Evolutionary conservation across 2,888 invertebrate species (phyloP).

Genomic region (Amphipoea lucens): DNA sequence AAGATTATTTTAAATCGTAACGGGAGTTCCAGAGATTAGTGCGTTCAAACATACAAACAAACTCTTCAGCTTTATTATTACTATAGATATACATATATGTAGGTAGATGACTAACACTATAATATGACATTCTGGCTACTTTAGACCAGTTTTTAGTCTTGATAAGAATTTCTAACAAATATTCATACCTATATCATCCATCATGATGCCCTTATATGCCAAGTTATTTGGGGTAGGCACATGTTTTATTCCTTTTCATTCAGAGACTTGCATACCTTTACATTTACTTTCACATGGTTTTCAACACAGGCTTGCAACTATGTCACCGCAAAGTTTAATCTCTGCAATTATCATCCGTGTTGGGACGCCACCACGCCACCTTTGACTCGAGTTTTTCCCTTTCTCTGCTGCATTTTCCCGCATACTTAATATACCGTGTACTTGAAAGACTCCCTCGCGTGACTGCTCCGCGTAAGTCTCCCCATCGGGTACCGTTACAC

Average conservation of each 20-base stretch:
- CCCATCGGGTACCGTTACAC: slow-evolving; percentile 20
- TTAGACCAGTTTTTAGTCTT: not conserved
- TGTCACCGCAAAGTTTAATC: slow-evolving; percentile 43
- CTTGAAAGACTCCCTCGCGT: slow-evolving; percentile 48
- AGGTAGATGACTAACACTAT: not conserved
- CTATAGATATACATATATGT: too few relatives aligned
- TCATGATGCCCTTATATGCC: not conserved
- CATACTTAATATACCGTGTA: slow-evolving; percentile 23
- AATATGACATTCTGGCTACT: not conserved
- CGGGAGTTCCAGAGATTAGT: too few relatives aligned
- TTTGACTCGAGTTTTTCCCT: slow-evolving; percentile 30
- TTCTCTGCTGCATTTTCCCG: slow-evolving; percentile 38
- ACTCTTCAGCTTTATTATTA: too few relatives aligned
- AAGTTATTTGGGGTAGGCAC: not conserved
- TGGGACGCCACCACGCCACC: slow-evolving; percentile 23
- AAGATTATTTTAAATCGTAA: too few relatives aligned
- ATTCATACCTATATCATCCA: not conserved
- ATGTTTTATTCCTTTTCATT: not conserved
- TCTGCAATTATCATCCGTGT: slow-evolving; percentile 49
- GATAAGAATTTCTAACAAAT: not conserved
- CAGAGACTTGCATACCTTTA: not conserved
- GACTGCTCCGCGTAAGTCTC: slow-evolving; percentile 42
- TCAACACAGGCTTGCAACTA: slow-evolving; percentile 19
- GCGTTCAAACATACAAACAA: too few relatives aligned
- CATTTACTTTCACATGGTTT: slow-evolving; percentile 12